phyloP scores from a whole-genome alignment of 2,888 invertebrate genomes.

The Perizoma flavofasciatum region DNA sequence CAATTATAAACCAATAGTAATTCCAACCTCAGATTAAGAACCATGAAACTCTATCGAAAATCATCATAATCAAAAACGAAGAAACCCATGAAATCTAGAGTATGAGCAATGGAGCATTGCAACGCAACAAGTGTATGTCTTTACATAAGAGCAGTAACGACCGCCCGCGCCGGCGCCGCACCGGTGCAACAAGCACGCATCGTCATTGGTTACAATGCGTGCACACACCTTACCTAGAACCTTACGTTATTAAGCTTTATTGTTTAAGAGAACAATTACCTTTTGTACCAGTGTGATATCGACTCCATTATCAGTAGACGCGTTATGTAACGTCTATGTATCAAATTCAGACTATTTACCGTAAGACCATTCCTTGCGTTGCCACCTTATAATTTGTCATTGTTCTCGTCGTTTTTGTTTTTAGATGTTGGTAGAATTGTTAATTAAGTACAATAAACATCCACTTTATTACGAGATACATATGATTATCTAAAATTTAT shows the following conservation, averaged over 20 bases:
- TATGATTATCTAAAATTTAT: too few relatives aligned
- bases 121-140: conserved; percentile 1
- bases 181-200: conserved; percentile 45
- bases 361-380: conserved; percentile 43
- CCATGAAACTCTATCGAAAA: too few relatives aligned
- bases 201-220: conserved; percentile 51
- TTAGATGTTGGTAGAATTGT: not conserved
- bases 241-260: conserved; percentile 77
- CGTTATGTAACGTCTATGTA: conserved; percentile 69
- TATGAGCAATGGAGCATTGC: too few relatives aligned
- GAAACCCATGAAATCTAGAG: too few relatives aligned
- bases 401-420: conserved; percentile 49
- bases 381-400: conserved; percentile 61
- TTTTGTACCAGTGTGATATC: conserved; percentile 76
- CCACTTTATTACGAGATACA: too few relatives aligned
- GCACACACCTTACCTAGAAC: conserved; percentile 72
- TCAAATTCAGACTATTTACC: conserved; percentile 70
- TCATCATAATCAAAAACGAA: too few relatives aligned
- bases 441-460: too few relatives aligned
- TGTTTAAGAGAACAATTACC: conserved; percentile 82
- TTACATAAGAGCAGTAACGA: conserved; percentile 41
- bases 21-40: too few relatives aligned
- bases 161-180: not conserved
- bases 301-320: conserved; percentile 72
- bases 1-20: too few relatives aligned